These are phyloP conservation scores for Acanthoscelides obtectus DNA, from an alignment of 2,888 invertebrate genomes.

Conservation along the genomic window DNA sequence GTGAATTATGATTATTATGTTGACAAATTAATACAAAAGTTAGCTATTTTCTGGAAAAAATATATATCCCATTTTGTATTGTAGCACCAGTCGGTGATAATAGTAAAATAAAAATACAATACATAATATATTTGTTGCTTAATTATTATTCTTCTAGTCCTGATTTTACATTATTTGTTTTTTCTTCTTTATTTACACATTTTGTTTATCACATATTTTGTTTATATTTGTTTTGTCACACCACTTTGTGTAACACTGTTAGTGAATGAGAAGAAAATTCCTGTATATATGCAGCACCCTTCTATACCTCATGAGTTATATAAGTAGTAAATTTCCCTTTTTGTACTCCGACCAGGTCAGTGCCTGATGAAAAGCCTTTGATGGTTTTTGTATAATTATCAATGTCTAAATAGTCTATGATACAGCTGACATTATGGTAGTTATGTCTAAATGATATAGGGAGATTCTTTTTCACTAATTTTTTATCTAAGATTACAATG, in stretches of 20 bases:
- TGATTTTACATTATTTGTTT: neutral
- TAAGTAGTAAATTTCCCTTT: conserved; percentile 17
- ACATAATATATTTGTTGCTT: too few relatives aligned
- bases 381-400: conserved; percentile 16
- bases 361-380: conserved; percentile 13
- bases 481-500: conserved; percentile 1
- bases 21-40: neutral
- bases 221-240: too few relatives aligned
- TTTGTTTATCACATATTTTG: too few relatives aligned
- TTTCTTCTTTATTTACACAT: conserved; percentile 5
- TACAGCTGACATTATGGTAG: too few relatives aligned
- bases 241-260: too few relatives aligned
- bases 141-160: neutral
- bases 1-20: conserved; percentile 1
- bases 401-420: conserved; percentile 15
- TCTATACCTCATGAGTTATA: too few relatives aligned
- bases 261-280: too few relatives aligned
- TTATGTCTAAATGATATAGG: too few relatives aligned
- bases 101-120: too few relatives aligned
- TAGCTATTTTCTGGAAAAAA: neutral
- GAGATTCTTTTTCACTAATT: too few relatives aligned
- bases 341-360: conserved; percentile 39
- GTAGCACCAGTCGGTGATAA: neutral
- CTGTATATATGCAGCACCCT: too few relatives aligned
- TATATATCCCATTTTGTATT: conserved; percentile 3